Evolutionary conservation across 2,797 vertebrate genomes (phyloP).

Genomic region (Hemitrygon akajei): DNA sequence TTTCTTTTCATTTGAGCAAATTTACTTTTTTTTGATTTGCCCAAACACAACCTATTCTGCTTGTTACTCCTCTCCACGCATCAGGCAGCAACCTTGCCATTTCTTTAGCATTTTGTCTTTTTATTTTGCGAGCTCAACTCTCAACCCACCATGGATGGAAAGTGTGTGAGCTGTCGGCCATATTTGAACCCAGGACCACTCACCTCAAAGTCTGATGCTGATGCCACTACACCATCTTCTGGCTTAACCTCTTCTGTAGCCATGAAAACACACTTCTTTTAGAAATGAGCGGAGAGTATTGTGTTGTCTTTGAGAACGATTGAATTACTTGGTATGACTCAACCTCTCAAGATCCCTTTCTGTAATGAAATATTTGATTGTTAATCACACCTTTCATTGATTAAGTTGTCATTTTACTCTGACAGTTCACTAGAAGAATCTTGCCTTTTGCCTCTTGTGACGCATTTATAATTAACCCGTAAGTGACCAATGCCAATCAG

Average conservation of each 20-base stretch:
- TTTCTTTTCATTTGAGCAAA: neutral
- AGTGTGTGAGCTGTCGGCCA: no score
- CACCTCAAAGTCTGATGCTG: no score
- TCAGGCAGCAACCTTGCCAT: no score
- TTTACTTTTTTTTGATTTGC: neutral
- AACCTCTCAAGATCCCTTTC: neutral
- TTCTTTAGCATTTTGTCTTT: no score
- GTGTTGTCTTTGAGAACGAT: neutral
- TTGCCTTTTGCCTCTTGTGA: neutral
- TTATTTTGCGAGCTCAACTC: no score
- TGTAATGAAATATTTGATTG: neutral
- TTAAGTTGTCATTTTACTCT: neutral
- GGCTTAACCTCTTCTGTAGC: neutral
- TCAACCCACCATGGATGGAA: no score
- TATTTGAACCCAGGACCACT: no score
- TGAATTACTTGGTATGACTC: neutral
- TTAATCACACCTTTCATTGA: neutral
- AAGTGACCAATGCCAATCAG: neutral
- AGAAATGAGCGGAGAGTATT: neutral
- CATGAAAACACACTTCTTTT: neutral
- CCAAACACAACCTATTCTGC: neutral
- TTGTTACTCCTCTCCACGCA: no score
- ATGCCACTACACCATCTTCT: no score
- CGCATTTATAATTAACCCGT: neutral
- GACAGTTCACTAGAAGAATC: no score